Base-by-base conservation (phyloP, 1,140 invertebrate species). In the Nebria ingens region DNA sequence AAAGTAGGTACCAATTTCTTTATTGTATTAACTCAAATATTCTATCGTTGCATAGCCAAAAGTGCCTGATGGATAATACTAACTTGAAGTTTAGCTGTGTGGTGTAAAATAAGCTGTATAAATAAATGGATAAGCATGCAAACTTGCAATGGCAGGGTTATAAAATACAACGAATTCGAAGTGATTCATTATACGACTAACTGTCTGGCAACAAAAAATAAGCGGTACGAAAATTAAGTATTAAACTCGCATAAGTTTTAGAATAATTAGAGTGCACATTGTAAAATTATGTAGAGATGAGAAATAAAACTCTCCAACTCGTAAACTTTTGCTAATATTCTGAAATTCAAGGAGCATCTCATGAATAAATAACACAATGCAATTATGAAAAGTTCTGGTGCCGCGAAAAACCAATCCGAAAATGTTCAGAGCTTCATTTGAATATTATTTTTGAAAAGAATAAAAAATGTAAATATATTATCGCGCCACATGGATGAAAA, bases 361-460 rank as follows among this genome's bases (percentile, higher is more conserved):
- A 45, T 45, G 40, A 45, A 45, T 45, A 45, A 45, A 45, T 45
- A 45, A 45, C 40, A 45, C 40, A 45, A 45, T 45, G 40, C 40
- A 45, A 45, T 45, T 45, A 45, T 45, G 40, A 45, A 45, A 45
- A 45, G 9, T 45, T 45, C 40, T 45, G 40, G 9, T 17, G 15
- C 40, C 17, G 40, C 3, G 40, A 45, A 45, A 45, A 45, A 45
- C 40, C 40, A 45, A 45, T 45, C 40, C 40, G 40, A 45, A 45
- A 45, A 45, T 45, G 40, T 45, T 11, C 40, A 12, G 15, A 9
- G 9, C 6, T 17, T 45, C 40, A 45, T 45, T 45, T 45, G 40
- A 45, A 45, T 45, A 45, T 45, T 12, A 11, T 45, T 45, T 45
- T 17, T 12, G 17, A 45, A 45, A 12, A 17, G 17, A 45, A 45